Evolutionary conservation across 2,113 vertebrate species (phyloP), one percentile per base, ranked within the genome.

Genomic region (Microtus oregoni): DNA sequence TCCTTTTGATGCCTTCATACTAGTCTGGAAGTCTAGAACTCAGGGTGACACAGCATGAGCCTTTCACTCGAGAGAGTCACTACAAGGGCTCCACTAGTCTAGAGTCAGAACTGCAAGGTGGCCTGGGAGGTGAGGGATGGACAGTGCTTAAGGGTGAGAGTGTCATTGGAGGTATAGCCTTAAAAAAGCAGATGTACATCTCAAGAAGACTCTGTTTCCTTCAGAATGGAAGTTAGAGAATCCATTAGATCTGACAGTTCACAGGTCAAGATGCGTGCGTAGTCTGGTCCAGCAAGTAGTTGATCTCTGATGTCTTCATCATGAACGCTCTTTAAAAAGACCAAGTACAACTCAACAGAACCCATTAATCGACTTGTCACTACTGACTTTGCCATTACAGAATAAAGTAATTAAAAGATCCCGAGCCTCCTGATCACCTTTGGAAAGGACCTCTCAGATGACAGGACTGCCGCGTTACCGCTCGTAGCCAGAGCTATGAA

Each of bases 321-420:
- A 92, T 58, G 90, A 94, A 94, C 14, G 83, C 50, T 91, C 93
- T 32, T 67, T 91, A 93, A 92, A 89, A 89, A 96, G 65, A 90
- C 78, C 90, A 95, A 91, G 86, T 86, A 94, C 91, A 90, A 94
- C 63, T 94, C 90, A 94, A 81, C 94, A 94, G 50, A 96, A 92
- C 78, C 83, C 38, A 75, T 52, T 82, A 86, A 90, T 50, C 41
- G 50, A 79, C 44, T 32, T 52, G 50, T 92, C 94, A 82, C 85
- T 92, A 70, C 1, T 50, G 93, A 91, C 94, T 96, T 61, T 83
- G 94, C 88, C 90, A 90, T 92, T 68, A 89, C 44, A 15, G 50
- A 95, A 52, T 79, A 92, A 93, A 87, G 41, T 88, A 95, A 70
- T 73, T 67, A 9, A 47, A 88, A 44, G 73, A 90, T 92, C 68